Percentiles rank a stretch among this genome's conserved stretches.
phyloP scores from a whole-genome alignment of 2,888 invertebrate genomes.

The Omphaloscelis lunosa region DNA sequence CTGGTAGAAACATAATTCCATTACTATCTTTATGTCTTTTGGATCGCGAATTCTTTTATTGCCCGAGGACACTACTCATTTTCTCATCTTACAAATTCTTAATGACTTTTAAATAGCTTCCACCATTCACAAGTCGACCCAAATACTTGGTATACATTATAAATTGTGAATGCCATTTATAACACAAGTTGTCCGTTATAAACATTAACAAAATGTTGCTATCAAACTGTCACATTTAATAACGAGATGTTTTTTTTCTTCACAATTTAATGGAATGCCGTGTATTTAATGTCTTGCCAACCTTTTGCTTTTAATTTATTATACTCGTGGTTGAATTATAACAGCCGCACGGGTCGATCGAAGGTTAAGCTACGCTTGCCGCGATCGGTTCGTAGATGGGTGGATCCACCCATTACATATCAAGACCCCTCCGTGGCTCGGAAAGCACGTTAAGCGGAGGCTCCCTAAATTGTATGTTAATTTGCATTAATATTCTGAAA shows the following conservation, averaged over 20 bases:
- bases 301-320: conserved; percentile 31
- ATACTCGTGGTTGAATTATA: neutral
- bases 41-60: neutral
- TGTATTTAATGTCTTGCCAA: conserved; percentile 23
- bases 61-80: conserved; percentile 1
- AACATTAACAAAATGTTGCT: conserved; percentile 37
- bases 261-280: conserved; percentile 17
- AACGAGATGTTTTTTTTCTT: conserved; percentile 26
- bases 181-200: conserved; percentile 30
- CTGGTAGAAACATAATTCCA: too few species aligned
- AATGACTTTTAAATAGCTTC: conserved; percentile 39
- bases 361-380: too few species aligned
- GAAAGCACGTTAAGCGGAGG: too few species aligned
- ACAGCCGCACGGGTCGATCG: too few species aligned
- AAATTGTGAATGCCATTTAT: conserved; percentile 37
- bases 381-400: too few species aligned
- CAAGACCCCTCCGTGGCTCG: too few species aligned
- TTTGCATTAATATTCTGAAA: too few species aligned
- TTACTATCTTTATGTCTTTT: too few species aligned
- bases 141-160: conserved; percentile 37
- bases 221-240: conserved; percentile 50
- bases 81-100: conserved; percentile 2
- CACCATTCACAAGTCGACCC: conserved; percentile 19
- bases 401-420: too few species aligned
- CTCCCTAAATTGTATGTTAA: too few species aligned